A percentile compares a stretch with the other conserved stretches of the same genome.
Conservation (phyloP, 2,113 vertebrate species). For the Tragelaphus strepsiceros region DNA sequence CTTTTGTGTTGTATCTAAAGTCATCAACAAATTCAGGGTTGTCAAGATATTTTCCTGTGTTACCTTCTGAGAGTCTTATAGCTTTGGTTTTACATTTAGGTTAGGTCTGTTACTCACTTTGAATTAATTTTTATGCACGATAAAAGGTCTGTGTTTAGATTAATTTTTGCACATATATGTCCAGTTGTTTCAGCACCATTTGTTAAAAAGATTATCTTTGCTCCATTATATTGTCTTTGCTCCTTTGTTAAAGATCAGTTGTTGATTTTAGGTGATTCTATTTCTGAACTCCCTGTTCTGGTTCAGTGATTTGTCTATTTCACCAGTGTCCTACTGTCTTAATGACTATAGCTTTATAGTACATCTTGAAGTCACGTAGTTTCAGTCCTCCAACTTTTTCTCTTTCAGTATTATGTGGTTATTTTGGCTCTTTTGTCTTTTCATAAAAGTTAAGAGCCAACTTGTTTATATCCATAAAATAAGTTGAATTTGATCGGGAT, state of each 20-base stretch:
- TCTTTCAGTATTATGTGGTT: neutral
- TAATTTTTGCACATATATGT: neutral
- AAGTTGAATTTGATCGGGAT: neutral
- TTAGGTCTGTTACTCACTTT: neutral
- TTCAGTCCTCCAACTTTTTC: neutral
- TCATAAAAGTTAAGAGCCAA: neutral
- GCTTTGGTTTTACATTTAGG: neutral
- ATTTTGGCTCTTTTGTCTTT: neutral
- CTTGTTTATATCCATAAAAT: neutral
- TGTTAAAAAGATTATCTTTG: neutral
- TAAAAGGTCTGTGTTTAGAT: neutral
- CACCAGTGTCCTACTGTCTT: neutral
- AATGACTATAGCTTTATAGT: neutral
- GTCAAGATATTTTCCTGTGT: neutral
- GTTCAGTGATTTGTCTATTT: neutral
- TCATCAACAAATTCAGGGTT: neutral
- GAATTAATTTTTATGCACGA: neutral
- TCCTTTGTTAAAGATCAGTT: neutral
- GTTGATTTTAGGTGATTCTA: neutral
- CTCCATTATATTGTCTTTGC: neutral
- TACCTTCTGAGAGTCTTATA: neutral
- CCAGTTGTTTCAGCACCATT: neutral
- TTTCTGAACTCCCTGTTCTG: neutral
- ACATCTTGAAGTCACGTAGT: neutral
- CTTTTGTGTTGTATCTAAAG: neutral